phyloP scores from a whole-genome alignment of 2,113 vertebrate genomes.

The Perognathus longimembris region DNA sequence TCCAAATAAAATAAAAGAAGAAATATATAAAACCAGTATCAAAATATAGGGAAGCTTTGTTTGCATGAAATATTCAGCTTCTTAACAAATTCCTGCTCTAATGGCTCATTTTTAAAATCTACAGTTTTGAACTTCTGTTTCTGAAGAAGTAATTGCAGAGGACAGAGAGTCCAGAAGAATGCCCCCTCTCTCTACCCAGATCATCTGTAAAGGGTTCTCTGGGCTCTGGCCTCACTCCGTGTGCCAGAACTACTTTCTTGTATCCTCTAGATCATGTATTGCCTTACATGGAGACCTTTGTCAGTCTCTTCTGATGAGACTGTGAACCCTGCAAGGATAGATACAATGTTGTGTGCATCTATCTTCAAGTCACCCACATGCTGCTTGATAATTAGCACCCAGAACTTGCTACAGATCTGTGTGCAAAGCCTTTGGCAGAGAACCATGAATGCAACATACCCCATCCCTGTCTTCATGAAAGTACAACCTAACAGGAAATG shows the following conservation, averaged over 20 bases:
- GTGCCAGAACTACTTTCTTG: not conserved
- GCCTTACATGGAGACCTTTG: not conserved
- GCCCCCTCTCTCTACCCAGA: not conserved
- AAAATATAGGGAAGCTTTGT: not conserved
- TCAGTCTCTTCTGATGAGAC: not conserved
- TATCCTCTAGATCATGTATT: not conserved
- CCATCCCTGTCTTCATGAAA: not conserved
- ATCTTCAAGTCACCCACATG: not conserved
- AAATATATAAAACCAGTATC: not conserved
- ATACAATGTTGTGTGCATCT: not conserved
- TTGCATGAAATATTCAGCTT: not conserved
- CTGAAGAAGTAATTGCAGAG: conserved; percentile 26
- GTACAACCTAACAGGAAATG: not conserved
- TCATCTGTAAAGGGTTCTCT: not conserved
- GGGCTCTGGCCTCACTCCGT: not conserved
- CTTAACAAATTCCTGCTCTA: not conserved
- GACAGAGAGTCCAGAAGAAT: not conserved
- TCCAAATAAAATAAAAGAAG: conserved; percentile 28
- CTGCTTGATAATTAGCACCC: not conserved
- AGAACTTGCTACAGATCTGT: not conserved
- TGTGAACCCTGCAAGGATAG: not conserved
- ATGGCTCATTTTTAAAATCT: conserved; percentile 22
- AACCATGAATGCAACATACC: not conserved
- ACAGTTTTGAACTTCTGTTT: not conserved
- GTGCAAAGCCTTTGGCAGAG: not conserved